Evolutionary conservation across 2,797 vertebrate genomes (phyloP).

Genomic region (Helarctos malayanus): DNA sequence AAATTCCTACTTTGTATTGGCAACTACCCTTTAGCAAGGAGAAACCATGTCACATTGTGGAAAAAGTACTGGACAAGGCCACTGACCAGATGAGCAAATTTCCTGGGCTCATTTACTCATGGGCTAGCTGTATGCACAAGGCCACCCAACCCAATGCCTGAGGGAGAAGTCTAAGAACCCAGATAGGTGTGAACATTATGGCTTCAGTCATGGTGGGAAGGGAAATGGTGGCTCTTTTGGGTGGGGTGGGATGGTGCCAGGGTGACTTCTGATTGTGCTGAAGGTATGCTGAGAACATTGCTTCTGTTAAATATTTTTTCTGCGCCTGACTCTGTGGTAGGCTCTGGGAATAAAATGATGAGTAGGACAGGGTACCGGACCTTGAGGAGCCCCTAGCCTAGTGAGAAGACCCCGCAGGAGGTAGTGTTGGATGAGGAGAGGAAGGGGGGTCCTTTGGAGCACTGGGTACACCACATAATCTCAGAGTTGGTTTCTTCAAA

Average conservation of each 20-base stretch:
- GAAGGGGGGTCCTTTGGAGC: not conserved
- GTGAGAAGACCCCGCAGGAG: not conserved
- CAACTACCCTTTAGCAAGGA: slow-evolving; percentile 28
- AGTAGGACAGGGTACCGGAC: not conserved
- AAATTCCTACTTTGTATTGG: not conserved
- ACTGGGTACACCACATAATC: not conserved
- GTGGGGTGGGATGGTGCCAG: not conserved
- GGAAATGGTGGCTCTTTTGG: not conserved
- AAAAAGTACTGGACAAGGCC: not conserved
- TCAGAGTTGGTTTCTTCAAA: not conserved
- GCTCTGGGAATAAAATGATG: not conserved
- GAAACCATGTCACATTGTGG: not conserved
- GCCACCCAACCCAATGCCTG: not conserved
- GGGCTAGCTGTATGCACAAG: not conserved
- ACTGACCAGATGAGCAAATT: not conserved
- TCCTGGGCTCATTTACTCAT: not conserved
- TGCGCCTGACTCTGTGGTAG: not conserved
- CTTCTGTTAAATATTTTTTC: not conserved
- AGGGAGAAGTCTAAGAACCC: not conserved
- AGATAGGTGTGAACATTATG: not conserved
- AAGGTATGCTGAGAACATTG: not conserved
- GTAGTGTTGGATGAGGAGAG: not conserved
- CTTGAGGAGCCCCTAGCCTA: not conserved
- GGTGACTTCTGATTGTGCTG: not conserved
- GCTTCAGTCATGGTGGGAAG: not conserved